Conservation (phyloP, 2,888 invertebrate genomes). For the Melinaea menophilus region DNA sequence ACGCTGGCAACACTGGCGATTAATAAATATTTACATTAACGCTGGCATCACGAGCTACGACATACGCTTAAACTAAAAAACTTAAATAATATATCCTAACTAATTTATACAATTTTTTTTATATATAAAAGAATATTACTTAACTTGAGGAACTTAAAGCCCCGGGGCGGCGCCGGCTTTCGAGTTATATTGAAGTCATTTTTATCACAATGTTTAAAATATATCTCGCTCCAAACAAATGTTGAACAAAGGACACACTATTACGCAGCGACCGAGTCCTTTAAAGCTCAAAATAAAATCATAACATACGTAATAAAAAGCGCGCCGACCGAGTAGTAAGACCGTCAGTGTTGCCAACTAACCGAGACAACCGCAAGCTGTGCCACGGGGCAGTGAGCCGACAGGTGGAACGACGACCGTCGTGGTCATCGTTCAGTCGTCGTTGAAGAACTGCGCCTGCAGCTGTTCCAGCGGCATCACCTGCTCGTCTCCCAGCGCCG, state of each 20-base stretch:
- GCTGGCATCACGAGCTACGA: slow-evolving; percentile 26
- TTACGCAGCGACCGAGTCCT: neutral
- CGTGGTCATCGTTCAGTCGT: slow-evolving; percentile 25
- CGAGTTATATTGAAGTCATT: too few relatives aligned
- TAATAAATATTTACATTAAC: slow-evolving; percentile 34
- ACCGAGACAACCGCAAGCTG: neutral
- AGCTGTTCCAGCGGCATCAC: slow-evolving; percentile 59
- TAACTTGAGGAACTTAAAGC: slow-evolving; percentile 39
- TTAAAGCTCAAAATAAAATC: neutral
- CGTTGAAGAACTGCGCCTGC: slow-evolving; percentile 46
- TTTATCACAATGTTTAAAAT: too few relatives aligned
- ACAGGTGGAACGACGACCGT: neutral
- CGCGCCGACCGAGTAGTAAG: slow-evolving; percentile 14
- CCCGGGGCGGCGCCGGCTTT: too few relatives aligned
- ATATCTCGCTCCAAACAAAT: too few relatives aligned
- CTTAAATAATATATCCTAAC: slow-evolving; percentile 33
- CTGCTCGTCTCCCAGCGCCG: slow-evolving; percentile 61
- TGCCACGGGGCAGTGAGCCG: slow-evolving; percentile 8
- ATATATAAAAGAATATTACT: slow-evolving; percentile 34
- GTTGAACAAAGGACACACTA: too few relatives aligned
- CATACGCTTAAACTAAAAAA: slow-evolving; percentile 36
- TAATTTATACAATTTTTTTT: slow-evolving; percentile 35
- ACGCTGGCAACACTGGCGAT: slow-evolving; percentile 35
- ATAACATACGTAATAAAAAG: neutral
- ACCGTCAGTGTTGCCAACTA: slow-evolving; percentile 16